Evolutionary conservation across 2,888 invertebrate species (phyloP), one percentile per base, ranked within the genome.

Genomic region (Heliconius aoede): DNA sequence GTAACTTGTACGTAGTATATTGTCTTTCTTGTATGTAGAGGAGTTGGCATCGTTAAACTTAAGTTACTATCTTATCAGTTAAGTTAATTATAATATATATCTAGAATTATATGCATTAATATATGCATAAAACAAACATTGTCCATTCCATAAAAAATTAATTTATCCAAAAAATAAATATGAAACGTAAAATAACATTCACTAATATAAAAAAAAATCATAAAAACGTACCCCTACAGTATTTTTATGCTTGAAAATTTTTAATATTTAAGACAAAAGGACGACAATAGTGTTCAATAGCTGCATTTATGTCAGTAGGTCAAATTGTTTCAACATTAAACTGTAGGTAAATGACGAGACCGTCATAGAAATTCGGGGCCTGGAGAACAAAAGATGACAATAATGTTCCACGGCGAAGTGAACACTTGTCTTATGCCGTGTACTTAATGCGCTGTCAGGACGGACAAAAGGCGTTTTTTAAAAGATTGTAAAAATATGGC

Each of bases 401-500:
- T 87, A 88, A 88, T 87, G 86, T 87, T 86, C 85, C 82, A 85
- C 85, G 83, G 85, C 83, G 84, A 86, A 87, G 87, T 84, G 88
- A 89, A 90, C 92, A 91, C 92, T 90, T 90, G 90, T 91, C 92
- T 90, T 91, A 88, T 89, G 89, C 88, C 85, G 83, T 89, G 89
- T 91, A 82, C 82, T 82, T 83, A 91, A 92, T 91, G 89, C 89
- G 86, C 89, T 91, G 92, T 92, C 91, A 90, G 87, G 80, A 83
- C 85, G 85, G 86, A 93, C 92, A 93, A 93, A 90, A 87, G 91
- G 86, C 84, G n/a, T 80, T 88, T 89, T 89, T 86, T 86, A 85
- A 85, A 91, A 90, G 87, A 88, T 87, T 87, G 88, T 89, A 88
- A 90, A 91, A 93, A 93, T 92, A 93, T 91, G 89, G 88, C 89